phyloP scores from a whole-genome alignment of 2,888 invertebrate genomes.

The Cylloceria caligata region DNA sequence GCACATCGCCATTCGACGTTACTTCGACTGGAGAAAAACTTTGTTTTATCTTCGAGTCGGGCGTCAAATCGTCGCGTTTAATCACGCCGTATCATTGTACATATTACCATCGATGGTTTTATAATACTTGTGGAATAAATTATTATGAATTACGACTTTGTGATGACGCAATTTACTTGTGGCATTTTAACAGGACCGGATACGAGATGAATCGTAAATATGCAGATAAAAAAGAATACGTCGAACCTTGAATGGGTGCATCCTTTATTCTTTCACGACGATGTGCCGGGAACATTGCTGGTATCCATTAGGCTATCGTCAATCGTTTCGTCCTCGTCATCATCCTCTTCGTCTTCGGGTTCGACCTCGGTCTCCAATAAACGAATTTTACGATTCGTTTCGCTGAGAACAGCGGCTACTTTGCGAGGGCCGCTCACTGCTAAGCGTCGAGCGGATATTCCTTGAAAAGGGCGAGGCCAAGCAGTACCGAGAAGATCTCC shows the following conservation, averaged over 20 bases:
- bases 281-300: conserved; percentile 56
- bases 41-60: conserved; percentile 7
- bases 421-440: conserved; percentile 94
- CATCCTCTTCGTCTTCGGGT: conserved; percentile 95
- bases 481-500: conserved; percentile 76
- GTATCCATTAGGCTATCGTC: conserved; percentile 72
- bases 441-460: conserved; percentile 86
- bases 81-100: conserved; percentile 51
- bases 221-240: not conserved
- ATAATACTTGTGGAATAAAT: conserved; percentile 52
- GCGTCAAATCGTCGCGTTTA: conserved; percentile 13
- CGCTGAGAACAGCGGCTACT: conserved; percentile 94
- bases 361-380: conserved; percentile 97
- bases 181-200: not conserved
- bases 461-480: conserved; percentile 80
- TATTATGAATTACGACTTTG: conserved; percentile 23
- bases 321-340: conserved; percentile 83
- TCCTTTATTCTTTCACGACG: conserved; percentile 45
- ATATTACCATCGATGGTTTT: conserved; percentile 60
- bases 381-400: conserved; percentile 92
- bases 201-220: not conserved
- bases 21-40: conserved; percentile 5
- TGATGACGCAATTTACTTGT: not conserved
- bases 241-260: conserved; percentile 8
- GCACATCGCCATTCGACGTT: conserved; percentile 22